Evolutionary conservation across 2,888 invertebrate genomes (phyloP).

Genomic region (Drosophila tripunctata): DNA sequence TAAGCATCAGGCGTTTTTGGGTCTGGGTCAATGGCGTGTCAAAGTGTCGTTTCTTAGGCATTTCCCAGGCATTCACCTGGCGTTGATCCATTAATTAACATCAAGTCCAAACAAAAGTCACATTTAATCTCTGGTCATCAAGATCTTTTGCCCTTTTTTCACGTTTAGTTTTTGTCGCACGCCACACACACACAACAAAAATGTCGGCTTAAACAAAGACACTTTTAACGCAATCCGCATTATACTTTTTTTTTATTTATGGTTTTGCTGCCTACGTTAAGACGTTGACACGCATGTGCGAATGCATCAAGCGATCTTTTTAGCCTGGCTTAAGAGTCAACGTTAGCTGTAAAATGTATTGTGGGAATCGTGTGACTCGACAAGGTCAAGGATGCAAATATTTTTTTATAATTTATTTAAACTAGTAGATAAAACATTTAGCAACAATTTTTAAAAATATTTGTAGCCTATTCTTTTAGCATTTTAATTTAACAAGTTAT

Average conservation of each 20-base stretch:
- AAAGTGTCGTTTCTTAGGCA: constrained; percentile 38
- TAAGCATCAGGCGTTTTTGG: constrained; percentile 40
- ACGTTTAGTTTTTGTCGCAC: constrained; percentile 40
- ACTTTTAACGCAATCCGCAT: constrained; percentile 55
- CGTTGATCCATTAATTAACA: constrained; percentile 59
- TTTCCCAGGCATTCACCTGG: constrained; percentile 51
- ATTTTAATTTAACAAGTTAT: constrained; percentile 3
- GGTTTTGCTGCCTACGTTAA: constrained; percentile 45
- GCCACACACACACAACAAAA: constrained; percentile 33
- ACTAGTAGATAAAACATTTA: neutral
- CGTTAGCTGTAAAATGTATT: constrained; percentile 54
- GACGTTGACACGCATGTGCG: constrained; percentile 34
- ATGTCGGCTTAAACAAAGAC: constrained; percentile 48
- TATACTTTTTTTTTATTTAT: constrained; percentile 18
- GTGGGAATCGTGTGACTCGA: constrained; percentile 58
- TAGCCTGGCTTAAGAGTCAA: constrained; percentile 30
- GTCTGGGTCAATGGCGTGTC: constrained; percentile 65
- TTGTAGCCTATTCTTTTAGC: neutral
- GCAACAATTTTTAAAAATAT: constrained; percentile 10
- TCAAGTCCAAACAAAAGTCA: constrained; percentile 36
- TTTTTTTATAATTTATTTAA: constrained; percentile 10
- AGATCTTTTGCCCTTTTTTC: constrained; percentile 1
- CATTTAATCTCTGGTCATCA: constrained; percentile 38
- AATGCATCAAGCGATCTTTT: constrained; percentile 36
- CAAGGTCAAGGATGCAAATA: constrained; percentile 70